Evolutionary conservation across 2,113 vertebrate genomes (phyloP).

Genomic region (Rafetus swinhoei): DNA sequence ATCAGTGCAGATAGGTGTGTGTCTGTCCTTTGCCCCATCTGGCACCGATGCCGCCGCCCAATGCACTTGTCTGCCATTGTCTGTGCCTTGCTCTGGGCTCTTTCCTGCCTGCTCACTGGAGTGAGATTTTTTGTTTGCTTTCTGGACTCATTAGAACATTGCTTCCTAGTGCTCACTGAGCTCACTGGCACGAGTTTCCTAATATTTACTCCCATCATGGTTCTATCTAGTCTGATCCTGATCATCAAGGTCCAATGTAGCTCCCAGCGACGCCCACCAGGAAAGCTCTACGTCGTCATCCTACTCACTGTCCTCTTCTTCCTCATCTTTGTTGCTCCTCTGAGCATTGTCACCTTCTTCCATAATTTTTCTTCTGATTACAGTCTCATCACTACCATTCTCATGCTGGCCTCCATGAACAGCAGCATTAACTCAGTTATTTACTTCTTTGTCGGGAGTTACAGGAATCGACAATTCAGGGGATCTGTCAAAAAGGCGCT

Average conservation of each 20-base stretch:
- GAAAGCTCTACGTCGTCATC: slow-evolving; percentile 44
- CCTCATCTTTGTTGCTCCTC: slow-evolving; percentile 47
- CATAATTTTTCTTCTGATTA: background rate
- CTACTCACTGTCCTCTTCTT: slow-evolving; percentile 65
- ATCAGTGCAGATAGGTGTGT: slow-evolving; percentile 57
- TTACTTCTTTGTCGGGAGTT: slow-evolving; percentile 73
- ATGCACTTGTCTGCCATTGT: background rate
- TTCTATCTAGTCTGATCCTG: slow-evolving; percentile 62
- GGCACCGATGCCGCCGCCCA: slow-evolving; percentile 46
- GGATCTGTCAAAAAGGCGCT: background rate
- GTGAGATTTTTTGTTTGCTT: background rate
- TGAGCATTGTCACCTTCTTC: slow-evolving; percentile 37
- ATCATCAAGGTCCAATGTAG: slow-evolving; percentile 58
- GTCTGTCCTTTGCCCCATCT: slow-evolving; percentile 53
- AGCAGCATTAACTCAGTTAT: slow-evolving; percentile 63
- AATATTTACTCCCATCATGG: slow-evolving; percentile 59
- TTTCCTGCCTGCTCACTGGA: slow-evolving; percentile 28
- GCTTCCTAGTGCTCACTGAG: background rate
- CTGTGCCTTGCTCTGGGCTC: slow-evolving; percentile 26
- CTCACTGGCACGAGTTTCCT: slow-evolving; percentile 28
- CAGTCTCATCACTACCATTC: background rate
- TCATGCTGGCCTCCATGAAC: slow-evolving; percentile 59
- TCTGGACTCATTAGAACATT: accelerated
- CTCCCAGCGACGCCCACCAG: background rate
- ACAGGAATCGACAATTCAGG: background rate